phyloP scores from a whole-genome alignment of 2,888 invertebrate genomes.

The Heterodera filipjevi region DNA sequence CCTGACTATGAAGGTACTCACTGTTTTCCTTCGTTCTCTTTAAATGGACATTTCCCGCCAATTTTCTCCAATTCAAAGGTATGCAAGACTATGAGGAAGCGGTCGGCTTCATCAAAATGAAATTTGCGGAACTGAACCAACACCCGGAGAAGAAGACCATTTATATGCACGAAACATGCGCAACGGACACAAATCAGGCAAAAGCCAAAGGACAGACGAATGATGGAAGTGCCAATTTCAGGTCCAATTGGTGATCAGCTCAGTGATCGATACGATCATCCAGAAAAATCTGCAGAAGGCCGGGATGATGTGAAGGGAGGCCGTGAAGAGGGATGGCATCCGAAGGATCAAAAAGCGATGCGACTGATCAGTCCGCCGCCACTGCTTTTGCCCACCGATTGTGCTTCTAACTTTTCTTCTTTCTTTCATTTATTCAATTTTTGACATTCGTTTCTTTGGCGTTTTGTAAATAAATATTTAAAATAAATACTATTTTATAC shows the following conservation, averaged over 20 bases:
- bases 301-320: slow-evolving; percentile 60
- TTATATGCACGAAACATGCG: slow-evolving; percentile 96
- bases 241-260: slow-evolving; percentile 63
- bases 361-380: background rate
- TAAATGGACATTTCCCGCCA: no score
- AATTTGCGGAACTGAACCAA: slow-evolving; percentile 99
- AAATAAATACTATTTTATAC: background rate
- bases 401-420: background rate
- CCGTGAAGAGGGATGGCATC: background rate
- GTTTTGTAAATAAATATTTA: background rate
- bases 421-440: background rate
- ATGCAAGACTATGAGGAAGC: slow-evolving; percentile 96
- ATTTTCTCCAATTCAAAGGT: no score
- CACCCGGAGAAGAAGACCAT: slow-evolving; percentile 84
- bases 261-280: slow-evolving; percentile 64
- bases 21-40: background rate
- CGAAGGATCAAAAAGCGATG: no score
- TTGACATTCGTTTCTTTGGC: background rate
- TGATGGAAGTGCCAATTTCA: background rate
- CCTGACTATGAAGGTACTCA: slow-evolving; percentile 63
- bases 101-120: slow-evolving; percentile 98
- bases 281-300: slow-evolving; percentile 65
- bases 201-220: no score
- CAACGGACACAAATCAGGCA: slow-evolving; percentile 81
- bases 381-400: slow-evolving; percentile 1